These are phyloP conservation scores for Eucidaris tribuloides DNA, from an alignment of 35 echinoderm and acorn worm genomes.

Conservation along the genomic window DNA sequence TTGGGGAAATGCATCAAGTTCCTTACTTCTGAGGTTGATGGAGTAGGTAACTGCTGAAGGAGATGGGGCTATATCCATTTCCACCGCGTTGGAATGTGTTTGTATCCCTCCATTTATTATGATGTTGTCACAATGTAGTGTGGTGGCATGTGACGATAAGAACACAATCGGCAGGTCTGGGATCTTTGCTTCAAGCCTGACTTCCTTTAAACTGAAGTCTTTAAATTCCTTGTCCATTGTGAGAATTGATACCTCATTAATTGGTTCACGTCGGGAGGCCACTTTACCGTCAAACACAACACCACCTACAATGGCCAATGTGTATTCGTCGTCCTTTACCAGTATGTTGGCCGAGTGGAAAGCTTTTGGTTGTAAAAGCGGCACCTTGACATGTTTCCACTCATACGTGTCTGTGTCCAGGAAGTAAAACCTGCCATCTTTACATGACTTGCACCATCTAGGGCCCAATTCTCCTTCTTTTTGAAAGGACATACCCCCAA, in stretches of 20 bases:
- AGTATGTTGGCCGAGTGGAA: background rate
- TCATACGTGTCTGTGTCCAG: conserved; percentile 20
- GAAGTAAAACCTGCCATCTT: conserved; percentile 29
- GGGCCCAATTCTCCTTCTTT: background rate
- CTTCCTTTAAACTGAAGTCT: background rate
- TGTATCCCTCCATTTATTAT: background rate
- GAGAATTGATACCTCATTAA: background rate
- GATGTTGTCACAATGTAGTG: background rate
- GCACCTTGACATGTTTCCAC: conserved; percentile 16
- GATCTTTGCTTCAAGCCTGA: background rate
- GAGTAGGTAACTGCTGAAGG: background rate
- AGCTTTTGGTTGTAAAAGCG: background rate
- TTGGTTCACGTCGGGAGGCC: background rate
- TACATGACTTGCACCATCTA: background rate
- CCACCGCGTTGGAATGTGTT: background rate
- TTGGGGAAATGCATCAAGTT: background rate
- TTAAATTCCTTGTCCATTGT: conserved; percentile 1
- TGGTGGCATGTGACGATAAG: conserved; percentile 19
- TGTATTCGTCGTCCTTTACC: background rate
- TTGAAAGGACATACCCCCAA: background rate
- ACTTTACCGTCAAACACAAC: background rate
- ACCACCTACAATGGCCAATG: background rate
- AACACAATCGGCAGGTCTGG: background rate
- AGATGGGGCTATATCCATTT: background rate
- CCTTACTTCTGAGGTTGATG: background rate